Conservation (phyloP, 2,797 vertebrate species). For the Threskiornis aethiopicus region DNA sequence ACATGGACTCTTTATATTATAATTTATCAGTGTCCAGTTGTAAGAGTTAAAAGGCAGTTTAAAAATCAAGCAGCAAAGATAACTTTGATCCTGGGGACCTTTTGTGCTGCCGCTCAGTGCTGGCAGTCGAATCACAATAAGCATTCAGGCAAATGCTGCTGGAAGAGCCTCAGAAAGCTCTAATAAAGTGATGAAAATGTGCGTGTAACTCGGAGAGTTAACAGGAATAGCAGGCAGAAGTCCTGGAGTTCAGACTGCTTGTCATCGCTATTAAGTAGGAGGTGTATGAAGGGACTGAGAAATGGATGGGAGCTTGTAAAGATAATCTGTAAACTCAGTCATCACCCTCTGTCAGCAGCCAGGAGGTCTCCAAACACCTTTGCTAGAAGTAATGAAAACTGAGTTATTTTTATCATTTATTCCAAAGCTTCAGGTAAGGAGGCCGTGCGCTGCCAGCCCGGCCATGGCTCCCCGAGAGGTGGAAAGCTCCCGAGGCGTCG, state of each 20-base stretch:
- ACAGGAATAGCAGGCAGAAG: not conserved
- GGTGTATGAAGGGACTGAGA: not conserved
- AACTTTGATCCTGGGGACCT: not conserved
- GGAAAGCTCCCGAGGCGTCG: fast-evolving
- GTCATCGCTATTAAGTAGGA: not conserved
- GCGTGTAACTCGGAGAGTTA: fast-evolving
- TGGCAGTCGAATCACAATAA: not conserved
- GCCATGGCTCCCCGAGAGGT: fast-evolving
- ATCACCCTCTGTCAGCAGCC: not conserved
- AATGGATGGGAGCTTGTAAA: not conserved
- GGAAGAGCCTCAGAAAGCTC: not conserved
- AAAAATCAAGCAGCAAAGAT: not conserved
- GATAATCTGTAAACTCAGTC: not conserved
- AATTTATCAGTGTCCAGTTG: not conserved
- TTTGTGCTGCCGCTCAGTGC: not conserved
- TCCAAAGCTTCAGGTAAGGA: not conserved
- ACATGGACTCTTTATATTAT: fast-evolving
- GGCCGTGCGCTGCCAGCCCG: fast-evolving
- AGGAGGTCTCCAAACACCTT: not conserved
- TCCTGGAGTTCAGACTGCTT: not conserved
- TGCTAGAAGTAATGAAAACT: not conserved
- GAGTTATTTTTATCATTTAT: not conserved
- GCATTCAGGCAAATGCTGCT: not conserved
- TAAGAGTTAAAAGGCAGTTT: not conserved
- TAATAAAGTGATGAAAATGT: not conserved